Conservation (phyloP, 1,140 invertebrate genomes). For the Calliopsis andreniformis region DNA sequence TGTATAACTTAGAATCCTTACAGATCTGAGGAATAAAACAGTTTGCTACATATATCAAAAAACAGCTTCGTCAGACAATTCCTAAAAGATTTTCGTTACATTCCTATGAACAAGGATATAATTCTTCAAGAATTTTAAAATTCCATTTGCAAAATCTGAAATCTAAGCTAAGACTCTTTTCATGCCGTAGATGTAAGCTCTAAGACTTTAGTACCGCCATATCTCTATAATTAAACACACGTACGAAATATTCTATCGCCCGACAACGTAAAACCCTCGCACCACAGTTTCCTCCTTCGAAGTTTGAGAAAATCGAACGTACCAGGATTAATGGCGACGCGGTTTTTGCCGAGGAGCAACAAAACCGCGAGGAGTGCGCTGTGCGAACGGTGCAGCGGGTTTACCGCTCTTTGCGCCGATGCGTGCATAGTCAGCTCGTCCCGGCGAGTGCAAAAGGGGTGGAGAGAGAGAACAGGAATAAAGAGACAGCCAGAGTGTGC, state of each 20-base stretch:
- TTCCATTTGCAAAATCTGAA: no score
- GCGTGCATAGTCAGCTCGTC: slow-evolving; percentile 54
- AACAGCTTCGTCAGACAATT: no score
- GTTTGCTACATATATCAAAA: no score
- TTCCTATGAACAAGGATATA: no score
- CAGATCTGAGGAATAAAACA: no score
- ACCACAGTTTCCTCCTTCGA: not conserved
- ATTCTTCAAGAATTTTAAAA: no score
- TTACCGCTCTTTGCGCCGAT: slow-evolving; percentile 58
- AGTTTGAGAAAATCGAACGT: slow-evolving; percentile 53
- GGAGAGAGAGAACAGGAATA: slow-evolving; percentile 67
- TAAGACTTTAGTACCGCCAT: no score
- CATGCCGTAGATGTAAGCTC: no score
- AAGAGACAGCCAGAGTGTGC: slow-evolving; percentile 68
- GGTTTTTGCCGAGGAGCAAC: slow-evolving; percentile 43
- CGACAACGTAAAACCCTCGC: no score
- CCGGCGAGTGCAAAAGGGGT: slow-evolving; percentile 57
- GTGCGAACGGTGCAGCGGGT: slow-evolving; percentile 43
- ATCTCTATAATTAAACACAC: not conserved
- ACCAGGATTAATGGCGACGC: slow-evolving; percentile 60
- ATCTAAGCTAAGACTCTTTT: no score
- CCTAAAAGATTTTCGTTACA: no score
- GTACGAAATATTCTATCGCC: not conserved
- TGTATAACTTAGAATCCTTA: no score
- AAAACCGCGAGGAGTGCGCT: slow-evolving; percentile 48